These are phyloP conservation scores for Vanessa cardui DNA, from an alignment of 2,888 invertebrate species.

Conservation along the genomic window DNA sequence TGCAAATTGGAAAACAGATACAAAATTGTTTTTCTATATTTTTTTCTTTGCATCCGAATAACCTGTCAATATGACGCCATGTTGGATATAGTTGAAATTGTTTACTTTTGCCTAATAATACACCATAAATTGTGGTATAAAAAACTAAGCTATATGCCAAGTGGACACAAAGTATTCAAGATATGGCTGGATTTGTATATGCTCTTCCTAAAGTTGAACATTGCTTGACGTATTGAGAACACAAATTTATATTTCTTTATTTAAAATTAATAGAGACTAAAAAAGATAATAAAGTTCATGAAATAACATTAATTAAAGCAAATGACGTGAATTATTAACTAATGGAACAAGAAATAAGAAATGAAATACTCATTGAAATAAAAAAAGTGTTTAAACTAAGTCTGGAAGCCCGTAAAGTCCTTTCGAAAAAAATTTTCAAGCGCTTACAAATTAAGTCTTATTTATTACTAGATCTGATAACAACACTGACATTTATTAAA, in stretches of 20 bases:
- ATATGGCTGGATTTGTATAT: not conserved
- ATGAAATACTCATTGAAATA: constrained; percentile 53
- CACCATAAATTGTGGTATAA: constrained; percentile 71
- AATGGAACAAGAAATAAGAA: constrained; percentile 53
- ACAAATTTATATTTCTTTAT: constrained; percentile 69
- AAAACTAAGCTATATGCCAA: constrained; percentile 15
- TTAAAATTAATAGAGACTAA: constrained; percentile 57
- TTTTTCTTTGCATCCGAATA: not conserved
- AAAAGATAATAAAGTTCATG: constrained; percentile 50
- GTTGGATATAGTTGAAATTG: constrained; percentile 44
- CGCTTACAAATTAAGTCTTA: constrained; percentile 77
- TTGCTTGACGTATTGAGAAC: constrained; percentile 45
- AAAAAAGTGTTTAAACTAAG: constrained; percentile 48
- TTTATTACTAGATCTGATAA: constrained; percentile 75
- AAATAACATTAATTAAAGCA: constrained; percentile 55
- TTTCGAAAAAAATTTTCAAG: constrained; percentile 72
- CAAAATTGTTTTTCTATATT: not conserved
- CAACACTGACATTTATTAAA: constrained; percentile 77
- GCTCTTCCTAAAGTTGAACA: not conserved
- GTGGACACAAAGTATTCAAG: too few relatives aligned
- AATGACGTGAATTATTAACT: constrained; percentile 62
- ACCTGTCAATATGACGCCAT: not conserved
- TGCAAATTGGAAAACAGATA: not conserved
- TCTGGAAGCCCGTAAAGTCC: constrained; percentile 58
- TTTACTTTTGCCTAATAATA: constrained; percentile 81